Conservation (phyloP, 2,113 vertebrate species). For the Paraplagusia blochii region DNA sequence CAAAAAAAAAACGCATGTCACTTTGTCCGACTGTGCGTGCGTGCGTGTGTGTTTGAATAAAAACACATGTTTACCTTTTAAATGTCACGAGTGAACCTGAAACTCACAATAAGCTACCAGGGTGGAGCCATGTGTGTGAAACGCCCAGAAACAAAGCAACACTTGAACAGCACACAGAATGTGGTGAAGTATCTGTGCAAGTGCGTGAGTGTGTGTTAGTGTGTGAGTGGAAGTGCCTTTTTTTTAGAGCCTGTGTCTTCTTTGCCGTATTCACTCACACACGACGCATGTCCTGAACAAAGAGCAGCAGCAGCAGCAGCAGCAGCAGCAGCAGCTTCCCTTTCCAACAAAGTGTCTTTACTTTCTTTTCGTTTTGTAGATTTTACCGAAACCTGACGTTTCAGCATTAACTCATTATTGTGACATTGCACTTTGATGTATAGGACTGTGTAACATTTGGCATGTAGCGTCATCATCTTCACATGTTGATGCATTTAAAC, state of each 20-base stretch:
- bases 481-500: conserved; percentile 75
- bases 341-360: conserved; percentile 55
- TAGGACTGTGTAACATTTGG: conserved; percentile 74
- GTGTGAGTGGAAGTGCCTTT: conserved; percentile 61
- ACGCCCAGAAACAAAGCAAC: conserved; percentile 50
- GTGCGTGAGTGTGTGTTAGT: conserved; percentile 27
- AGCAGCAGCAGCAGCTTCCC: conserved; percentile 1
- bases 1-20: conserved; percentile 56
- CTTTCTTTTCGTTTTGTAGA: conserved; percentile 47
- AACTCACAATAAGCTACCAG: conserved; percentile 73
- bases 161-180: conserved; percentile 78
- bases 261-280: conserved; percentile 64
- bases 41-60: conserved; percentile 31
- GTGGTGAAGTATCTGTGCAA: conserved; percentile 32
- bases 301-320: conserved; percentile 74
- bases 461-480: conserved; percentile 81
- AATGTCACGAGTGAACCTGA: conserved; percentile 74
- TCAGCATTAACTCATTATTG: conserved; percentile 87
- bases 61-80: conserved; percentile 52
- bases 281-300: conserved; percentile 72
- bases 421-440: conserved; percentile 85
- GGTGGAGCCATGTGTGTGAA: conserved; percentile 63
- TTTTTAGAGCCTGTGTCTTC: conserved; percentile 56
- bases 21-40: conserved; percentile 33
- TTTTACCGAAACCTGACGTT: conserved; percentile 62